Conservation (phyloP, 2,113 vertebrate genomes). For the Pao palembangensis region DNA sequence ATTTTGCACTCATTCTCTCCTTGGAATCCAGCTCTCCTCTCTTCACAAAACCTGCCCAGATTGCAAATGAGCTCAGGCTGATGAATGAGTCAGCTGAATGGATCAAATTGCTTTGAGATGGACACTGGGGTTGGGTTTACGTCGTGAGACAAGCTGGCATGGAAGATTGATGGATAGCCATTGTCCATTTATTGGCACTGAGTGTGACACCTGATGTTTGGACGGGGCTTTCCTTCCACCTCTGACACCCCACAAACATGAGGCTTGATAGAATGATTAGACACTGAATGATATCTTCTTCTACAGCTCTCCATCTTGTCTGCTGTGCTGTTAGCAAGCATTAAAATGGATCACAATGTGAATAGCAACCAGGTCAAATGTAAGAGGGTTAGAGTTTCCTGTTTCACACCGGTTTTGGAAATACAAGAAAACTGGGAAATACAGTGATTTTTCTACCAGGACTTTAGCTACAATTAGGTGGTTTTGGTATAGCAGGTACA, state of each 20-base stretch:
- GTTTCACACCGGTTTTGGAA: constrained; percentile 27
- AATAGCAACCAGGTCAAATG: constrained; percentile 27
- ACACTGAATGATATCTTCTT: constrained; percentile 67
- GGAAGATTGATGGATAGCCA: constrained; percentile 75
- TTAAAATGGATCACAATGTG: constrained; percentile 46
- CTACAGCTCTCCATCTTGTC: constrained; percentile 51
- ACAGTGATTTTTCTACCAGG: constrained; percentile 3
- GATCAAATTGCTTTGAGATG: constrained; percentile 72
- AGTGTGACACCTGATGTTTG: constrained; percentile 68
- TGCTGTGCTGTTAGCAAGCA: constrained; percentile 45
- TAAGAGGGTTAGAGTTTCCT: constrained; percentile 13
- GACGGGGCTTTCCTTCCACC: constrained; percentile 49
- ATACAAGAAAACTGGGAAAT: not conserved
- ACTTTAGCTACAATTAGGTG: not conserved
- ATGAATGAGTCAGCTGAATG: constrained; percentile 70
- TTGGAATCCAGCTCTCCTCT: constrained; percentile 41
- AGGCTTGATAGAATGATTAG: constrained; percentile 63
- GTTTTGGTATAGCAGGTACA: constrained; percentile 1
- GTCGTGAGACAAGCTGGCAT: constrained; percentile 60
- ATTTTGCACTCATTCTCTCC: constrained; percentile 42
- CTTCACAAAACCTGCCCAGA: constrained; percentile 30
- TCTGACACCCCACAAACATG: constrained; percentile 52
- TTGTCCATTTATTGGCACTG: constrained; percentile 71
- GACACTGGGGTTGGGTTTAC: constrained; percentile 71
- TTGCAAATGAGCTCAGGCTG: constrained; percentile 71